These are phyloP conservation scores for Drosophila suboccidentalis DNA, from an alignment of 2,888 invertebrate species.

Conservation along the genomic window DNA sequence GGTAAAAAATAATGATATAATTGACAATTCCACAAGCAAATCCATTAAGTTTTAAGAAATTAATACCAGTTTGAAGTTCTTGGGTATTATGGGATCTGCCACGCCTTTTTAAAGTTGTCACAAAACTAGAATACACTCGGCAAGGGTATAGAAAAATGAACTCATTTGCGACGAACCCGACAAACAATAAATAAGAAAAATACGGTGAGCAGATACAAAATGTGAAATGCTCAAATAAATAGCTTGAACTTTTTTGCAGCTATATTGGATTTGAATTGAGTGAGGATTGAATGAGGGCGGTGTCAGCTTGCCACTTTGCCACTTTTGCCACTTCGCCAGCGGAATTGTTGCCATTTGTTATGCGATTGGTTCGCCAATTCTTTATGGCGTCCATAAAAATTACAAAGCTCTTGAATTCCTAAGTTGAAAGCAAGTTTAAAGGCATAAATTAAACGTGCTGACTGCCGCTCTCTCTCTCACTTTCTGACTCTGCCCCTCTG, in stretches of 20 bases:
- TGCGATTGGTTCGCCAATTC: constrained; percentile 66
- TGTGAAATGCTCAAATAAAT: constrained; percentile 78
- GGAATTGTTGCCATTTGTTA: constrained; percentile 80
- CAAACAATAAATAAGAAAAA: constrained; percentile 76
- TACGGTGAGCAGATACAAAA: constrained; percentile 74
- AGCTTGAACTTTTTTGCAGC: constrained; percentile 65
- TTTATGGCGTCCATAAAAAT: constrained; percentile 64
- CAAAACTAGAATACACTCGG: background rate
- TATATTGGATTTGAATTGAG: constrained; percentile 70
- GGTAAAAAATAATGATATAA: too few relatives aligned
- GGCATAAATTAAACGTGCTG: constrained; percentile 68
- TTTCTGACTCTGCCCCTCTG: constrained; percentile 10
- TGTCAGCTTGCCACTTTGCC: constrained; percentile 35
- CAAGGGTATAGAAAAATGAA: constrained; percentile 49
- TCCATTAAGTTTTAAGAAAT: too few relatives aligned
- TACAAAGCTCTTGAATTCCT: constrained; percentile 56
- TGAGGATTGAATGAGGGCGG: constrained; percentile 43
- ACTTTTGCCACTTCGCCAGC: constrained; percentile 55
- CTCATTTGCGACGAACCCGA: constrained; percentile 57
- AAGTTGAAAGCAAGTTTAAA: constrained; percentile 58
- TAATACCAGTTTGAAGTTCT: too few relatives aligned
- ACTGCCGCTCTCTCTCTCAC: constrained; percentile 14
- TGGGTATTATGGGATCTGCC: too few relatives aligned
- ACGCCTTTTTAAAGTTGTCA: too few relatives aligned
- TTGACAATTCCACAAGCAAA: too few relatives aligned